Base-by-base conservation (phyloP, 2,888 invertebrate genomes). In the Troides helena region DNA sequence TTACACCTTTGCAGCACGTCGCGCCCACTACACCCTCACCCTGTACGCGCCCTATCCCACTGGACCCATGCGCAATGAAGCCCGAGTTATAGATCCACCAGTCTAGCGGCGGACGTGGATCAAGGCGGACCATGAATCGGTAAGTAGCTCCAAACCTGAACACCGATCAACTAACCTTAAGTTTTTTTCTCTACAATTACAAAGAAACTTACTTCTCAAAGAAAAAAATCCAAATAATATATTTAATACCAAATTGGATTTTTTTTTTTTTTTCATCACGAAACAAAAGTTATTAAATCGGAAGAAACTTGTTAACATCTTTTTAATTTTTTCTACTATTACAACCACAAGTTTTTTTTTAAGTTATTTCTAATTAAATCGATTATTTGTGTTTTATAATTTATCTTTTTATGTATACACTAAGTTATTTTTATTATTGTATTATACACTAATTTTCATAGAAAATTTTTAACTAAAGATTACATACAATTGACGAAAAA, bases 11-110 rank as follows among this genome's bases (percentile, higher is more conserved):
- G 73, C 57, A 60, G n/a, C 50, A 62, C 70, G 30, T 69, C 71
- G 65, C 70, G 63, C 70, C 65, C 70, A 43, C 46, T 65, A 73
- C 74, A 71, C 46, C 70, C 73, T 46, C 73, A 74, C 74, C 56
- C 74, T 23, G 69, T 56, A 75, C 74, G 46, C 77, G 46, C 73
- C 82, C 78, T 75, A 67, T 43, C 71, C 70, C 75, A 78, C 79
- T 77, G 79, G 76, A 81, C 81, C 75, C 89, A 87, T 88, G 90
- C 90, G 90, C 90, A 89, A 30, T 84, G 77, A 74, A 72, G 63
- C 68, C 70, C 75, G 74, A 64, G 65, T 75, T 81, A 81, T 81
- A 63, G 81, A 81, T 81, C 81, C 74, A 63, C 36, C 78, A 81
- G 80, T 81, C 68, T 75, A 72, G 65, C 65, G 36, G 68, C 66